Conservation (phyloP, 2,797 vertebrate genomes). For the Mormyrus proboscirostris region DNA sequence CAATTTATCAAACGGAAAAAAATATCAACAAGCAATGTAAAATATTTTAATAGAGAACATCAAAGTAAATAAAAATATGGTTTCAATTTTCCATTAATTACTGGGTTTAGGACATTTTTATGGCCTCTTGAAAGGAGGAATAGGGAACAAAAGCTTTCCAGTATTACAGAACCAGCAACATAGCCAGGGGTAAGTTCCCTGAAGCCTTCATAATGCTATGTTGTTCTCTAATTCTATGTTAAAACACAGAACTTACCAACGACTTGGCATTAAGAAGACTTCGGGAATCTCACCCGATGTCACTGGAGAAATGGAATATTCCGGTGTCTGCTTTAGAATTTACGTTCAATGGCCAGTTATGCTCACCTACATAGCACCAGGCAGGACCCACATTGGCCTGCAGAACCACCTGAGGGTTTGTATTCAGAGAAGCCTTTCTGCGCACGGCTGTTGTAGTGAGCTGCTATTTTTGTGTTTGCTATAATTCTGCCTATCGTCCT, state of each 20-base stretch:
- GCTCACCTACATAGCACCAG: neutral
- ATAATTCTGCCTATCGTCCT: neutral
- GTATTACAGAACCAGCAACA: neutral
- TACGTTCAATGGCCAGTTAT: neutral
- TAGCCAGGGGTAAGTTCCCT: neutral
- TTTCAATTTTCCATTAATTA: neutral
- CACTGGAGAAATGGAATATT: neutral
- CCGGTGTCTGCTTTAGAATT: neutral
- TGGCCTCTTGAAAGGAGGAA: neutral
- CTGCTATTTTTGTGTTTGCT: neutral
- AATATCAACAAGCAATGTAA: neutral
- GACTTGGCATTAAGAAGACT: neutral
- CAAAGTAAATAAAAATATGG: neutral
- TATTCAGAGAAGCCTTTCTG: neutral
- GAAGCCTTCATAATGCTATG: neutral
- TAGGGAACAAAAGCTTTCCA: neutral
- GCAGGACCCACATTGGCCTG: neutral
- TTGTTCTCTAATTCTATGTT: neutral
- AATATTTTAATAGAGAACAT: neutral
- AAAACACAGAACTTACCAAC: neutral
- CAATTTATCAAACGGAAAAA: neutral
- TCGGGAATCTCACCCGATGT: neutral
- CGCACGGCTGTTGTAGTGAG: neutral
- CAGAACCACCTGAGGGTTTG: neutral
- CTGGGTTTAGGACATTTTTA: neutral